These are phyloP conservation scores for Clepsis dumicolana DNA, from an alignment of 2,888 invertebrate species.

Conservation along the genomic window DNA sequence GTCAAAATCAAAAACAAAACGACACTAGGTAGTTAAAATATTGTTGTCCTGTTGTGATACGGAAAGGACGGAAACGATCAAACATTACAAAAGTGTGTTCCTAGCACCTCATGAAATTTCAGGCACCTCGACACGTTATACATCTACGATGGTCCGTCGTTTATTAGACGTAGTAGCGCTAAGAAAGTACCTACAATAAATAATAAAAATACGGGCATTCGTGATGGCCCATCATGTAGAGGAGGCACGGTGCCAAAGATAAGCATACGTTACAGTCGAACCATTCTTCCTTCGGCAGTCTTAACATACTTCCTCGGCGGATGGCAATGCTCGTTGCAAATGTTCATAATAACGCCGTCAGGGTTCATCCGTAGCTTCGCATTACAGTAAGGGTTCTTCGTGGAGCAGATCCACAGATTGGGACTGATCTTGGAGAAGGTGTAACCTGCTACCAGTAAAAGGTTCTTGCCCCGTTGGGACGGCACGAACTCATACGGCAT, in stretches of 20 bases:
- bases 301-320: conserved; percentile 43
- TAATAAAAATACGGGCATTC: too few relatives aligned
- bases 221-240: too few relatives aligned
- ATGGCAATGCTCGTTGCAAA: conserved; percentile 47
- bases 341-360: conserved; percentile 43
- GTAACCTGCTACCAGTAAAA: conserved; percentile 56
- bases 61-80: not conserved
- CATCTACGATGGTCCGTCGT: too few relatives aligned
- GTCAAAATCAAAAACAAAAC: not conserved
- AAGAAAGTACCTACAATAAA: too few relatives aligned
- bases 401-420: conserved; percentile 54
- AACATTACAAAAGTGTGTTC: not conserved
- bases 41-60: not conserved
- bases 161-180: too few relatives aligned
- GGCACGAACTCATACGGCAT: conserved; percentile 48
- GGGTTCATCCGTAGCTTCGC: conserved; percentile 48
- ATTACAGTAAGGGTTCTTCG: conserved; percentile 49
- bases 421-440: conserved; percentile 51
- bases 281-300: conserved; percentile 28
- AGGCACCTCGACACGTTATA: too few relatives aligned
- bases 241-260: not conserved
- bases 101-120: not conserved
- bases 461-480: conserved; percentile 57
- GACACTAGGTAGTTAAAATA: not conserved
- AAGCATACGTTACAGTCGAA: conserved; percentile 18